These are phyloP conservation scores for Phrynosoma platyrhinos DNA, from an alignment of 2,113 vertebrate species.

Conservation along the genomic window DNA sequence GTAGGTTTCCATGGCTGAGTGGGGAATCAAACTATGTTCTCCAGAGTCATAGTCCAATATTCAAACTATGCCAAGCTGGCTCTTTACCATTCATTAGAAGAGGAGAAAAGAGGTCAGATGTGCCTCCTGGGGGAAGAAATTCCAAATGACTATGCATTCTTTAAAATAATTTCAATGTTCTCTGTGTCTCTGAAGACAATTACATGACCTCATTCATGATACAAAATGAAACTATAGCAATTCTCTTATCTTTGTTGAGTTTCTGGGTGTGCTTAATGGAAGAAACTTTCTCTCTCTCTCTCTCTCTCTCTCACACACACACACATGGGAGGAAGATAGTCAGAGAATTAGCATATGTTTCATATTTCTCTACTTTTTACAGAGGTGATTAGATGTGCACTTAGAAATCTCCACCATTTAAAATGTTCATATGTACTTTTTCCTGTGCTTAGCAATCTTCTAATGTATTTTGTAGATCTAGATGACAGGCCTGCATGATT, in stretches of 20 bases:
- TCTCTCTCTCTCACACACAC: not conserved
- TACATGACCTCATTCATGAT: conserved; percentile 36
- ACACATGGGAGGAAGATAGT: not conserved
- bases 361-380: conserved; percentile 65
- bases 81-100: not conserved
- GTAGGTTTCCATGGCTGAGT: no score
- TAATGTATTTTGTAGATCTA: conserved; percentile 63
- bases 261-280: conserved; percentile 26
- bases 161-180: not conserved
- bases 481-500: conserved; percentile 63
- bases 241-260: conserved; percentile 36
- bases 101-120: not conserved
- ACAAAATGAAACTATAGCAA: not conserved
- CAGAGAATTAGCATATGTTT: conserved; percentile 60
- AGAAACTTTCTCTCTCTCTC: conserved; percentile 16
- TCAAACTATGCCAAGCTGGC: no score
- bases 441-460: conserved; percentile 59
- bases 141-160: not conserved
- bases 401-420: conserved; percentile 38
- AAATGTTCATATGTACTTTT: conserved; percentile 55
- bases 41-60: no score
- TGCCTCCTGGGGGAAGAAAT: not conserved
- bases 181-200: conserved; percentile 37
- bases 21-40: no score
- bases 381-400: conserved; percentile 48